Base-by-base conservation (phyloP, 2,888 invertebrate genomes). In the Cinara cedri region DNA sequence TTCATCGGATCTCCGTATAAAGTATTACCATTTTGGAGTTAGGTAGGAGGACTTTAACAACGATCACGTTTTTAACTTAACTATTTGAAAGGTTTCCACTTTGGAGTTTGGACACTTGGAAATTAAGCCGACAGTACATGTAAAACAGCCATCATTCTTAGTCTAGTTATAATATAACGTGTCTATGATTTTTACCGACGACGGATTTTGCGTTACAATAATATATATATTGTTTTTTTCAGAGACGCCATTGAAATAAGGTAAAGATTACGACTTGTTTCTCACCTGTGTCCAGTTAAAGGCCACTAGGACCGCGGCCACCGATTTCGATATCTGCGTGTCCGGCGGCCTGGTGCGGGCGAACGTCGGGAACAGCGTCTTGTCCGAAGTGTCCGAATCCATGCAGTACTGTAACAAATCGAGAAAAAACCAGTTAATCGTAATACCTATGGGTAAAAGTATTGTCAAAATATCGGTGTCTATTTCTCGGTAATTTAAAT, bases 241-340 rank as follows among this genome's bases (percentile, higher is more conserved):
- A 6, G 34, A 34, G n/a, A n/a, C n/a, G n/a, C n/a, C n/a, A n/a
- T n/a, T n/a, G n/a, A n/a, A n/a, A n/a, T n/a, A n/a, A n/a, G n/a
- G n/a, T n/a, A 34, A 34, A 34, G 34, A 34, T 34, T 34, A 34
- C 6, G 6, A 34, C 16, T 21, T 54, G 19, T 44, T 3, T 2
- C 72, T 26, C 34, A 93, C 94, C 88, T 93, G 93, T 83, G 92
- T 94, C 95, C 97, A 97, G 85, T 94, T 92, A 87, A 94, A 96
- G 81, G 91, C 90, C 83, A 91, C 88, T 82, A 97, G 88, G 66
- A 96, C 90, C 8, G 96, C 92, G 80, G 94, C 93, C 9, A 97
- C 94, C 1, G 96, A 95, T 86, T 95, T 94, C 9, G 96, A 95
- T 83, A 97, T 96, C 87, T 96, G 96, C 75, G 94, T 95, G 86